Evolutionary conservation across 2,888 invertebrate genomes (phyloP).

Genomic region (Cephus runcator): DNA sequence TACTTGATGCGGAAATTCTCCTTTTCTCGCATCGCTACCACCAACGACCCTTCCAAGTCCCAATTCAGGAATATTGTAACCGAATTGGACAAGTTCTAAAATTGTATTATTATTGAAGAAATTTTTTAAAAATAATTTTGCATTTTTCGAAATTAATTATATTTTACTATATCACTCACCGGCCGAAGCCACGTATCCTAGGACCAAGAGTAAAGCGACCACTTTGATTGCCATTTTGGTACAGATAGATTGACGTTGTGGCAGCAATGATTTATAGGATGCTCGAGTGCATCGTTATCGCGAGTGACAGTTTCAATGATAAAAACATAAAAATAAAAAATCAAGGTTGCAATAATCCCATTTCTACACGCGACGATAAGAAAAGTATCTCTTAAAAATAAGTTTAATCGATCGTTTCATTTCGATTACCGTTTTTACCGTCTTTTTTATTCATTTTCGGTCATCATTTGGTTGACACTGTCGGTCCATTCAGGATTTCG

Average conservation of each 20-base stretch:
- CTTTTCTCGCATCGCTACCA: slow-evolving; percentile 53
- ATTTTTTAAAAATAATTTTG: too few relatives aligned
- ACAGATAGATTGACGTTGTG: not conserved
- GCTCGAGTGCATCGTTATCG: not conserved
- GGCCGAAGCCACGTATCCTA: slow-evolving; percentile 27
- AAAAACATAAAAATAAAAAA: not conserved
- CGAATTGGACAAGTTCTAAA: slow-evolving; percentile 28
- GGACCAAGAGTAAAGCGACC: slow-evolving; percentile 24
- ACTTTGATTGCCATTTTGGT: slow-evolving; percentile 34
- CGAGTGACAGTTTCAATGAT: not conserved
- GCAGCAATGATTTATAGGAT: not conserved
- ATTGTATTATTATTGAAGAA: not conserved
- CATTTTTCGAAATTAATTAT: not conserved
- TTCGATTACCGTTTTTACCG: not conserved
- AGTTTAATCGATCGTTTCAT: not conserved
- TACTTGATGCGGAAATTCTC: slow-evolving; percentile 65
- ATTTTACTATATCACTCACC: slow-evolving; percentile 30
- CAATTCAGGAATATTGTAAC: slow-evolving; percentile 24
- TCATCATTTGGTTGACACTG: too few relatives aligned
- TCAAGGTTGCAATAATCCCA: not conserved
- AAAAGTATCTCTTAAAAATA: not conserved
- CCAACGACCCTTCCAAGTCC: slow-evolving; percentile 35
- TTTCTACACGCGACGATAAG: not conserved
- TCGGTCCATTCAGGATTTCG: not conserved
- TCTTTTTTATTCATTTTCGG: not conserved